A percentile compares a stretch with the other conserved stretches of the same genome.
Conservation (phyloP, 2,888 invertebrate genomes). For the Thera britannica region DNA sequence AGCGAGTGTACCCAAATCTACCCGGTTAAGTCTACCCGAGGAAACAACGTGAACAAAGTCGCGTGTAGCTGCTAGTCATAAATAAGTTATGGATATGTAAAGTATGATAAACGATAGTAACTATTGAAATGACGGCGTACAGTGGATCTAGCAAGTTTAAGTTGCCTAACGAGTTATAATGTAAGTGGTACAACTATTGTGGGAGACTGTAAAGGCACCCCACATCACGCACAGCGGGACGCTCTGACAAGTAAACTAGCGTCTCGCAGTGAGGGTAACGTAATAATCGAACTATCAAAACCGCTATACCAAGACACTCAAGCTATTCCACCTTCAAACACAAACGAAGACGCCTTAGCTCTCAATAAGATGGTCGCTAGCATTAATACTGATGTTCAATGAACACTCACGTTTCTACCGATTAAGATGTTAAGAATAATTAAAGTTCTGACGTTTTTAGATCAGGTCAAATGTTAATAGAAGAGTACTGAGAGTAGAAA, state of each 20-base stretch:
- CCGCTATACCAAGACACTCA: constrained; percentile 67
- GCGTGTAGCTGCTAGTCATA: constrained; percentile 45
- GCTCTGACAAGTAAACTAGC: constrained; percentile 77
- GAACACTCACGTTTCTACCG: constrained; percentile 76
- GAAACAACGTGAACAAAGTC: background rate
- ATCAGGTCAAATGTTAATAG: constrained; percentile 56
- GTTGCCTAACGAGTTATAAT: constrained; percentile 49
- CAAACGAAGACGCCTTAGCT: constrained; percentile 45
- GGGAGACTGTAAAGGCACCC: constrained; percentile 68
- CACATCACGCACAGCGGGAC: constrained; percentile 82
- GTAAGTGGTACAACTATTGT: constrained; percentile 60
- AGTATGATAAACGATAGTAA: constrained; percentile 82
- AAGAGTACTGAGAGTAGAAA: constrained; percentile 27
- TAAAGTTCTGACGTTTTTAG: constrained; percentile 77
- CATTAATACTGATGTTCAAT: constrained; percentile 71
- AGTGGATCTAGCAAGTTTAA: constrained; percentile 59
- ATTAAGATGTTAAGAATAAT: constrained; percentile 82
- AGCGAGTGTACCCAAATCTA: no score
- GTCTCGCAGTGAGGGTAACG: constrained; percentile 75
- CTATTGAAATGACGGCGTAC: constrained; percentile 78
- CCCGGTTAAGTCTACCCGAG: no score
- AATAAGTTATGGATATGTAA: constrained; percentile 83
- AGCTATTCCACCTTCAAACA: constrained; percentile 39
- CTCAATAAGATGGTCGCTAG: constrained; percentile 56
- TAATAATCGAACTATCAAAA: constrained; percentile 74